Conservation (phyloP, 1,140 invertebrate genomes). For the Chelonus insularis region DNA sequence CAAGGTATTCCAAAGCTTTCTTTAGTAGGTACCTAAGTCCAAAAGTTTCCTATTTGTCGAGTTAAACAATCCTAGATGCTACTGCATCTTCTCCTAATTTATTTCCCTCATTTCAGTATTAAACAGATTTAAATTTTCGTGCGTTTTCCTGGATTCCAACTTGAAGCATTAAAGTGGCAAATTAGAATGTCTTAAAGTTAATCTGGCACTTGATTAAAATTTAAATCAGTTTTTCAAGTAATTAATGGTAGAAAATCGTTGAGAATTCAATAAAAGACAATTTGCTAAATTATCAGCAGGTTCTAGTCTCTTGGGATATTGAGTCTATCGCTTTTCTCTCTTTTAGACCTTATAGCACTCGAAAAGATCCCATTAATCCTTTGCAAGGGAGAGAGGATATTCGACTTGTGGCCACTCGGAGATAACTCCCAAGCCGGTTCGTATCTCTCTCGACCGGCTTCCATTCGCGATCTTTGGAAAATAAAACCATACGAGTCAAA, state of each 20-base stretch:
- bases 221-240: too few relatives aligned
- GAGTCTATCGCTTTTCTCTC: neutral
- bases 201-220: too few relatives aligned
- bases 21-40: neutral
- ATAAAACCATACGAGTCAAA: constrained; percentile 22
- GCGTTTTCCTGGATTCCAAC: too few relatives aligned
- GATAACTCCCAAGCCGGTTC: constrained; percentile 17
- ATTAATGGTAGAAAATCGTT: too few relatives aligned
- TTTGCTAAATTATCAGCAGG: neutral
- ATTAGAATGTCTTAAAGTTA: too few relatives aligned
- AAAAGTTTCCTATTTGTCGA: neutral
- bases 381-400: constrained; percentile 16
- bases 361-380: constrained; percentile 15
- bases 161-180: too few relatives aligned
- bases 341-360: neutral
- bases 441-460: constrained; percentile 10
- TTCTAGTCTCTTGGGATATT: neutral
- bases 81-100: too few relatives aligned
- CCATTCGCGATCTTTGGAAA: constrained; percentile 16
- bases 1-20: constrained; percentile 8
- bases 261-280: neutral
- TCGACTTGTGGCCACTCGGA: constrained; percentile 26
- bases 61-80: neutral
- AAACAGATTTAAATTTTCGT: too few relatives aligned
- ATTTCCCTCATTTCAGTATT: too few relatives aligned